phyloP scores from a whole-genome alignment of 2,888 invertebrate species.

The Cryptosula pallasiana region DNA sequence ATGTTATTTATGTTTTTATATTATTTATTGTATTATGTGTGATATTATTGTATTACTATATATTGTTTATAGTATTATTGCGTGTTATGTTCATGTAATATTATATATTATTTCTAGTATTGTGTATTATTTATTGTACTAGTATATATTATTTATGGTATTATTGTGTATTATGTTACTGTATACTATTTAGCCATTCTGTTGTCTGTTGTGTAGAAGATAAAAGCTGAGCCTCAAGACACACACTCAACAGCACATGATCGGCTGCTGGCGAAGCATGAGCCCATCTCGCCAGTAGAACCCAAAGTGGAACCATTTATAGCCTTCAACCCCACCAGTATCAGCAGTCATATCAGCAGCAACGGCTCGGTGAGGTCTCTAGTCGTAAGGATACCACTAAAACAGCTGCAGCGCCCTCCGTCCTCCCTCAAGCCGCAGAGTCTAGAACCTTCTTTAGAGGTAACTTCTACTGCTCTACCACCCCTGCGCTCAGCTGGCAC shows the following conservation, averaged over 20 bases:
- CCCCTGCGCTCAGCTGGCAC: too few species aligned
- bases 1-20: too few species aligned
- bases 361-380: background rate
- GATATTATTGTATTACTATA: too few species aligned
- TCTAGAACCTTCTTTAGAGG: background rate
- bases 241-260: background rate
- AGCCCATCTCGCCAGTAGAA: conserved; percentile 1
- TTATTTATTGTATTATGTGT: too few species aligned
- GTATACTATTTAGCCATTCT: too few species aligned
- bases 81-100: too few species aligned
- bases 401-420: background rate
- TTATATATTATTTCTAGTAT: too few species aligned
- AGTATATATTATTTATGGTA: too few species aligned
- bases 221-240: background rate
- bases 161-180: too few species aligned
- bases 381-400: background rate
- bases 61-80: too few species aligned
- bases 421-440: background rate
- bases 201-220: background rate
- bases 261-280: conserved; percentile 4
- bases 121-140: too few species aligned
- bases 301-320: background rate
- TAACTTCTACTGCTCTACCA: too few species aligned
- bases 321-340: background rate
- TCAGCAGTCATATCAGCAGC: background rate